Percentiles rank a stretch among this genome's conserved stretches.
Evolutionary conservation across 1,140 invertebrate species (phyloP).

Genomic region (Brachionus rotundiformis): DNA sequence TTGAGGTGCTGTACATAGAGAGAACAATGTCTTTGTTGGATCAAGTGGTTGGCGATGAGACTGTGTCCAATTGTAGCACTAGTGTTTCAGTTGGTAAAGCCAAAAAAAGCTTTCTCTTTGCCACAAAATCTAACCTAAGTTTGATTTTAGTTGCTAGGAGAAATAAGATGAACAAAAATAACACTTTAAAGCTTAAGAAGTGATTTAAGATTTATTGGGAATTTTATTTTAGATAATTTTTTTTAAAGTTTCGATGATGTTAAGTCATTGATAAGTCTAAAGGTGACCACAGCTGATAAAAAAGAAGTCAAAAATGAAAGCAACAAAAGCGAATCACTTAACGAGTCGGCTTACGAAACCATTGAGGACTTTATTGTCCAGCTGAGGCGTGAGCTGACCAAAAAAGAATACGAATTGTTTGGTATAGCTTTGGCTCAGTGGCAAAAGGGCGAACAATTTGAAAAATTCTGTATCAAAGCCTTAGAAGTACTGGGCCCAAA

Average conservation of each 20-base stretch:
- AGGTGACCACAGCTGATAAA: background rate
- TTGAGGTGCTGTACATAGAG: slow-evolving; percentile 32
- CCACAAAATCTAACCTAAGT: background rate
- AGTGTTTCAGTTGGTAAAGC: slow-evolving; percentile 45
- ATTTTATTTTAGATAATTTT: background rate
- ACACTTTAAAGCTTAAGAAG: slow-evolving; percentile 8
- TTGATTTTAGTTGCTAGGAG: background rate
- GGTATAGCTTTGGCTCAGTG: slow-evolving; percentile 14
- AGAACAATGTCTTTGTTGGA: slow-evolving; percentile 36
- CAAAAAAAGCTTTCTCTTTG: background rate
- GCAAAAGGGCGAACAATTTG: slow-evolving; percentile 34
- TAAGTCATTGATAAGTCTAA: slow-evolving; percentile 25
- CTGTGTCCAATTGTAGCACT: slow-evolving; percentile 26
- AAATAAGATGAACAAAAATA: slow-evolving; percentile 16
- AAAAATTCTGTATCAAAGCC: slow-evolving; percentile 37
- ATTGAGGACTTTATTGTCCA: slow-evolving; percentile 26
- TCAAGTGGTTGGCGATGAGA: slow-evolving; percentile 35
- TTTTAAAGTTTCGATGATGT: slow-evolving; percentile 37
- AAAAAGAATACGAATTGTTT: slow-evolving; percentile 27
- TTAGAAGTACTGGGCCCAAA: slow-evolving; percentile 3
- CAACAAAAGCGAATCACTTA: background rate
- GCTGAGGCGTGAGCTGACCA: background rate
- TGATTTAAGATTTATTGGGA: background rate
- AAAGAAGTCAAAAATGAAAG: background rate
- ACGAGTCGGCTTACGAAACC: slow-evolving; percentile 27